These are phyloP conservation scores for Rhabdomys pumilio DNA, from an alignment of 2,797 vertebrate species.

Conservation along the genomic window DNA sequence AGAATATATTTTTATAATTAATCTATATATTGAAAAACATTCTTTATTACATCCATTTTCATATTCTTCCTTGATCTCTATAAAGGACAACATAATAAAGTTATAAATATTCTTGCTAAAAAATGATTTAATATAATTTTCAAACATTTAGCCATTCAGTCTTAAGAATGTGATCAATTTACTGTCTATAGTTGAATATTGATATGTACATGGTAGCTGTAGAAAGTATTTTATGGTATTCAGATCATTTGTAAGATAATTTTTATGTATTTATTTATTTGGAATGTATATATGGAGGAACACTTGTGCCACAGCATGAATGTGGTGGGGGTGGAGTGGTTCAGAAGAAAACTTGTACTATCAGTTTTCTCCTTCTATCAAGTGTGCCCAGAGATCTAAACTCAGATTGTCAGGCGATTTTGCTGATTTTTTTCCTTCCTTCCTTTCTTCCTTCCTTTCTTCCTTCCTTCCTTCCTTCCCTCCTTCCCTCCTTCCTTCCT, in stretches of 20 bases:
- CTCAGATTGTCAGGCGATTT: neutral
- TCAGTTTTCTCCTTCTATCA: neutral
- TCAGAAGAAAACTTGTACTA: neutral
- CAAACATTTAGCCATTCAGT: neutral
- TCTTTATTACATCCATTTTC: conserved; percentile 77
- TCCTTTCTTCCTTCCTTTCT: too few relatives aligned
- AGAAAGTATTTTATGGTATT: neutral
- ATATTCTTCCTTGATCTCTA: conserved; percentile 82
- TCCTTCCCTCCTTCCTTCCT: neutral
- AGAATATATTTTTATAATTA: conserved; percentile 76
- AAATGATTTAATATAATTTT: neutral
- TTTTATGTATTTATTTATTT: neutral
- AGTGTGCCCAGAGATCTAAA: neutral
- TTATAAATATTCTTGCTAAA: neutral
- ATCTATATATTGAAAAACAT: conserved; percentile 79
- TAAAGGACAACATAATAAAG: neutral
- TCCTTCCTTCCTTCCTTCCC: too few relatives aligned
- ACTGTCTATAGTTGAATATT: conserved; percentile 20
- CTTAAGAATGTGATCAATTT: neutral
- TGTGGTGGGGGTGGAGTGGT: too few relatives aligned
- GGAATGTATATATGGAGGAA: neutral
- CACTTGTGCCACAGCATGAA: neutral
- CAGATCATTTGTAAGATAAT: neutral
- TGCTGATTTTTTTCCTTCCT: neutral
- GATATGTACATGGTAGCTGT: neutral